These are phyloP conservation scores for Steinernema khuongi DNA, from an alignment of 1,140 invertebrate genomes.

Conservation along the genomic window DNA sequence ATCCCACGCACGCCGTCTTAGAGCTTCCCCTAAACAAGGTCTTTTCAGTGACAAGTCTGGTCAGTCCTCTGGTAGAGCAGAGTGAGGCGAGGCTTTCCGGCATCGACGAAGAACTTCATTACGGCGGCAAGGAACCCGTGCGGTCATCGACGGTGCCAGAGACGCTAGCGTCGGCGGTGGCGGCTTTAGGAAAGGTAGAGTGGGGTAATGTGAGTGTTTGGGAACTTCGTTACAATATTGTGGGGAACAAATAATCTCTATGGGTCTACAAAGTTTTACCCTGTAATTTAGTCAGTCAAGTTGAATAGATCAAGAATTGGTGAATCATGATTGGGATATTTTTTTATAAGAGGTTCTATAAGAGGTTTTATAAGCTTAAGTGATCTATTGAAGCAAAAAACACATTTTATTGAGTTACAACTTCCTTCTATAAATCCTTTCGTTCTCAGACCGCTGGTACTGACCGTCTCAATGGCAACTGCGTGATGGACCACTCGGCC, in stretches of 20 bases:
- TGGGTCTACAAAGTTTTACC: no score
- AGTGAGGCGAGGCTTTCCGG: slow-evolving; percentile 31
- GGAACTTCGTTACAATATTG: background rate
- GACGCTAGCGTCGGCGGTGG: slow-evolving; percentile 24
- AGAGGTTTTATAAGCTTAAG: no score
- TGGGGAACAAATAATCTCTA: no score
- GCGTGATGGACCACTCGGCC: background rate
- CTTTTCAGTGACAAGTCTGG: slow-evolving; percentile 50
- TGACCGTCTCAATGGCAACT: background rate
- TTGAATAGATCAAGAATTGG: no score
- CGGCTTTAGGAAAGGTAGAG: background rate
- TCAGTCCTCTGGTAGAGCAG: slow-evolving; percentile 43
- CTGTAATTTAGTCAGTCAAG: no score
- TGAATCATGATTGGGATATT: no score
- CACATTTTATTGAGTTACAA: no score
- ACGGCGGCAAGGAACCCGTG: slow-evolving; percentile 26
- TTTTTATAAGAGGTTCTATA: no score
- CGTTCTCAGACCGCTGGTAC: background rate
- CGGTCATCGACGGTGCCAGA: slow-evolving; percentile 47
- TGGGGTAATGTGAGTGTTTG: no score
- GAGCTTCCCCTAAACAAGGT: background rate
- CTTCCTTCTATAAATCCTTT: no score
- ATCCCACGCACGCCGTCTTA: background rate
- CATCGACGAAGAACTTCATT: slow-evolving; percentile 43
- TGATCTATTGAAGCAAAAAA: no score